Conservation (phyloP, 1,140 invertebrate species). For the Drosophila saltans region DNA sequence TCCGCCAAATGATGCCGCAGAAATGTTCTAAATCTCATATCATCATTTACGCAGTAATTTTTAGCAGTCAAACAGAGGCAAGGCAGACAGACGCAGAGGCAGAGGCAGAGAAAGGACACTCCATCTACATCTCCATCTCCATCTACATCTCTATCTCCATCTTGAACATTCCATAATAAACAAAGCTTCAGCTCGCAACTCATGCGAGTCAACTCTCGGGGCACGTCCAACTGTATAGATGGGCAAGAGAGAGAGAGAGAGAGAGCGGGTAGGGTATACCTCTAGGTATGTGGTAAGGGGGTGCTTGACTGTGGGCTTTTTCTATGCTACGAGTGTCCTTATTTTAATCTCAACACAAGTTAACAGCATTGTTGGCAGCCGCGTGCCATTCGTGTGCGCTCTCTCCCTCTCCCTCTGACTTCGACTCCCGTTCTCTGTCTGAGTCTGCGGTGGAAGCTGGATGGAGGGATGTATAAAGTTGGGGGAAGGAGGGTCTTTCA, state of each 20-base stretch:
- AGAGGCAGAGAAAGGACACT: background rate
- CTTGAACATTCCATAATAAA: conserved; percentile 53
- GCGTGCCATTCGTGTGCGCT: conserved; percentile 66
- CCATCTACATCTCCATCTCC: conserved; percentile 18
- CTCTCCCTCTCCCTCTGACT: background rate
- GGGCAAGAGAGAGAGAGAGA: background rate
- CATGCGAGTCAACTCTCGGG: conserved; percentile 64
- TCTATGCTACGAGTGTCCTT: conserved; percentile 71
- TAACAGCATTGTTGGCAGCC: conserved; percentile 78
- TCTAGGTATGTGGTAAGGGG: background rate
- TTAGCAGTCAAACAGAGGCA: conserved; percentile 57
- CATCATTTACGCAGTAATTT: conserved; percentile 80
- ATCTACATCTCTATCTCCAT: conserved; percentile 19
- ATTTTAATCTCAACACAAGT: conserved; percentile 81
- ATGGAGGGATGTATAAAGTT: no score
- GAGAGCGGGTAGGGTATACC: background rate
- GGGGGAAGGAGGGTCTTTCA: background rate
- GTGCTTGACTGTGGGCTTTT: conserved; percentile 36
- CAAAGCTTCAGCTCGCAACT: conserved; percentile 75
- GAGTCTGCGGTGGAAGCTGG: no score
- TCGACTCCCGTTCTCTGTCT: background rate
- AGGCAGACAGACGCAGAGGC: background rate
- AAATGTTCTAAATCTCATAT: conserved; percentile 80
- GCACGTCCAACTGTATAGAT: conserved; percentile 39
- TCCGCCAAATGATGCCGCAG: conserved; percentile 76